Percentiles rank a stretch among this genome's conserved stretches.
Conservation (phyloP, 2,888 invertebrate genomes). For the Himalopsyche kuldschensis region DNA sequence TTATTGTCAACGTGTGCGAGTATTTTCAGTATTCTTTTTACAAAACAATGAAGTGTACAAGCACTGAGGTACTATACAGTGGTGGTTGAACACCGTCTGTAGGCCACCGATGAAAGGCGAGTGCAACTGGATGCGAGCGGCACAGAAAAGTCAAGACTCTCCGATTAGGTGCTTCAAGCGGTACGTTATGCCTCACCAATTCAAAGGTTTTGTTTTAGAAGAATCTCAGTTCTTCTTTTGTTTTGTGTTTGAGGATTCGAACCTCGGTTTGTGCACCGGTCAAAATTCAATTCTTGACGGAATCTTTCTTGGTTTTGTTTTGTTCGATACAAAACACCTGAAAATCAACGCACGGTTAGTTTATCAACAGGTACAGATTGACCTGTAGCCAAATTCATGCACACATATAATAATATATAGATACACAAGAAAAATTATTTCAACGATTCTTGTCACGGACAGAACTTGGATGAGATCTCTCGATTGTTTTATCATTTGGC, state of each 20-base stretch:
- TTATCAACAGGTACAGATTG: not conserved
- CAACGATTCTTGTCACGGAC: too few relatives aligned
- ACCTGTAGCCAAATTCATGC: not conserved
- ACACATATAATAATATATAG: too few relatives aligned
- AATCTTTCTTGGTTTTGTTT: not conserved
- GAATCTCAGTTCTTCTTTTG: not conserved
- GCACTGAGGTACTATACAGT: slow-evolving; percentile 51
- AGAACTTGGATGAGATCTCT: too few relatives aligned
- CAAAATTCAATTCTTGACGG: not conserved
- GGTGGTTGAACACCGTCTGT: slow-evolving; percentile 55
- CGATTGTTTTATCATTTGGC: too few relatives aligned
- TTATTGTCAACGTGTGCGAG: not conserved
- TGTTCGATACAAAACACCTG: not conserved
- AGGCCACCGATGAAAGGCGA: slow-evolving; percentile 44
- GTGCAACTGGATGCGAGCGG: not conserved
- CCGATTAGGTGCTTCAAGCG: not conserved
- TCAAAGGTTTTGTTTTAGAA: not conserved
- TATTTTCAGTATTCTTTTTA: not conserved
- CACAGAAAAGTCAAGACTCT: not conserved
- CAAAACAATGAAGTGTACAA: not conserved
- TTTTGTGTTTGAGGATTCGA: not conserved
- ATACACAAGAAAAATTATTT: too few relatives aligned
- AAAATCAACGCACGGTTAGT: not conserved
- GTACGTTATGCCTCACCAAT: not conserved
- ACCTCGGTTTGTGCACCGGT: not conserved